These are phyloP conservation scores for Heliocidaris tuberculata DNA, from an alignment of 35 echinoderm and acorn worm species.

Conservation along the genomic window DNA sequence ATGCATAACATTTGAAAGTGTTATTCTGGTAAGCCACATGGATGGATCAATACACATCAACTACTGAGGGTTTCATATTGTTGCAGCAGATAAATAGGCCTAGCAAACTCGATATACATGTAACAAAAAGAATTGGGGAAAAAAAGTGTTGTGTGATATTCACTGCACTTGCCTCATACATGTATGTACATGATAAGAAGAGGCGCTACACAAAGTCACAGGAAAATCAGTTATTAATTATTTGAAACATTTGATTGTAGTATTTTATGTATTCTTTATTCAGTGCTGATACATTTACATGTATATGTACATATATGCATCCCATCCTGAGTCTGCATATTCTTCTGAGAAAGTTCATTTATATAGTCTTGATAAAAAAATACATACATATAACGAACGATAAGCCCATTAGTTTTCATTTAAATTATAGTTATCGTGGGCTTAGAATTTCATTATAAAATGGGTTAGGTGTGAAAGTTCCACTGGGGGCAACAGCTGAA, in stretches of 20 bases:
- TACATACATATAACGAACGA: too few relatives aligned
- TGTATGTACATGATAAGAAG: not conserved
- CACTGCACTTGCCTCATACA: not conserved
- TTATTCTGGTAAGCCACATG: not conserved
- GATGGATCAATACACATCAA: not conserved
- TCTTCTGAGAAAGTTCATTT: too few relatives aligned
- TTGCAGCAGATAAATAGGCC: not conserved
- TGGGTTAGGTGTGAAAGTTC: too few relatives aligned
- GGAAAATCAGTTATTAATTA: not conserved
- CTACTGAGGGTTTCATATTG: not conserved
- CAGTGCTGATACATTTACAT: not conserved
- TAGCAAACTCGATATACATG: not conserved
- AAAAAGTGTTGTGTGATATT: not conserved
- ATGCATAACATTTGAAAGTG: not conserved
- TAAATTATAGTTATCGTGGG: not conserved
- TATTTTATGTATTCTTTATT: too few relatives aligned
- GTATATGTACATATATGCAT: not conserved
- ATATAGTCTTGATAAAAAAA: too few relatives aligned
- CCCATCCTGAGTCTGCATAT: too few relatives aligned
- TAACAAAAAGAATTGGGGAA: not conserved
- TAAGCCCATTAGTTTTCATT: too few relatives aligned
- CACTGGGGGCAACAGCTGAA: too few relatives aligned
- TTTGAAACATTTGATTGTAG: not conserved
- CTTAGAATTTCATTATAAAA: too few relatives aligned
- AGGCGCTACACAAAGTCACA: not conserved